Evolutionary conservation across 2,797 vertebrate genomes (phyloP).

Genomic region (Gallinago nigripennis): DNA sequence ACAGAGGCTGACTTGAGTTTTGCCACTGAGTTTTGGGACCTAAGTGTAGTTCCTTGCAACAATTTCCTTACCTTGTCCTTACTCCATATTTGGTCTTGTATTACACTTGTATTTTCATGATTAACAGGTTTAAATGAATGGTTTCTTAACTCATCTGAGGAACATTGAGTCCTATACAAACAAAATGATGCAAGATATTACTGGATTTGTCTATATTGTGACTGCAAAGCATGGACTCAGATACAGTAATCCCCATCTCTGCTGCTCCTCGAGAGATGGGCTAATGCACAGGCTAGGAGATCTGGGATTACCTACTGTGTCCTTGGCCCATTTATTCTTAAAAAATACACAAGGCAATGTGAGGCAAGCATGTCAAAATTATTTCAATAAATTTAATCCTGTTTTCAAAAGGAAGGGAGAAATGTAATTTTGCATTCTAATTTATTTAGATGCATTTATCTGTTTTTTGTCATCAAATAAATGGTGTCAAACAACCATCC

Average conservation of each 20-base stretch:
- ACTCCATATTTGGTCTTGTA: not conserved
- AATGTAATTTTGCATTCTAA: not conserved
- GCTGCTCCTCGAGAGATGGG: not conserved
- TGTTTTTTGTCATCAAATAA: conserved; percentile 15
- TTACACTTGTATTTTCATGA: not conserved
- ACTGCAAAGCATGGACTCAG: not conserved
- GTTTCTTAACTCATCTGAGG: not conserved
- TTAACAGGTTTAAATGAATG: not conserved
- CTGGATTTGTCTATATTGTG: not conserved
- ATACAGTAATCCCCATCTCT: not conserved
- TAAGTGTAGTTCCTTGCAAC: not conserved
- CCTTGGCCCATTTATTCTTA: not conserved
- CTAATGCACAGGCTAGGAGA: not conserved
- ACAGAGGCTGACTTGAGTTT: not conserved
- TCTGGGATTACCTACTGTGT: not conserved
- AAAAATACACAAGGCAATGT: not conserved
- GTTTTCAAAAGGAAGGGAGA: not conserved
- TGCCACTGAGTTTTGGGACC: not conserved
- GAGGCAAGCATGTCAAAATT: not conserved
- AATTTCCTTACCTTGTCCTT: not conserved
- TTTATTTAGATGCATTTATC: conserved; percentile 26
- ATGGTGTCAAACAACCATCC: not conserved
- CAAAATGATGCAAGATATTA: not conserved
- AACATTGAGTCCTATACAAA: not conserved
- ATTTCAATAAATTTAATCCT: not conserved